These are phyloP conservation scores for Steinernema hermaphroditum DNA, from an alignment of 2,888 invertebrate genomes.

Conservation along the genomic window DNA sequence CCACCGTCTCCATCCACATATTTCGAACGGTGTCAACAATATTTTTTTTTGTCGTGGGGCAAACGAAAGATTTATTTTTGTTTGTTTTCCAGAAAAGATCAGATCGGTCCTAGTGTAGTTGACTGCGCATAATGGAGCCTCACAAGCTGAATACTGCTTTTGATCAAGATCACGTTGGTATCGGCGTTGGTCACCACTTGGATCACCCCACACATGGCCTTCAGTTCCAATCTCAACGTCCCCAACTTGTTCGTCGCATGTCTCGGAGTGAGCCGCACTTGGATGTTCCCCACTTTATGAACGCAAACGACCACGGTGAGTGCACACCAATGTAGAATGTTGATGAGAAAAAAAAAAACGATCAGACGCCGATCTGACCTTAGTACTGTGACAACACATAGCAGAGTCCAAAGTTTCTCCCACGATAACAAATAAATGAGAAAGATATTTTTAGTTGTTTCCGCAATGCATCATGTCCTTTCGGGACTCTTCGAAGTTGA, in stretches of 20 bases:
- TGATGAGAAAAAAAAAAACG: neutral
- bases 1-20: too few species aligned
- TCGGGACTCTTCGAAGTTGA: conserved; percentile 20
- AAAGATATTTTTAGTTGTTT: neutral
- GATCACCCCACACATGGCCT: neutral
- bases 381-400: too few species aligned
- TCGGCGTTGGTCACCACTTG: conserved; percentile 7
- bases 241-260: conserved; percentile 35
- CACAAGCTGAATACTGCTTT: neutral
- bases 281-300: conserved; percentile 39
- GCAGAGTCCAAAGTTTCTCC: neutral
- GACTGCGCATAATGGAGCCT: neutral
- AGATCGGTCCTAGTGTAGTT: neutral
- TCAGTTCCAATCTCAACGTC: conserved; percentile 22
- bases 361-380: too few species aligned
- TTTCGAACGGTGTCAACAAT: too few species aligned
- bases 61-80: too few species aligned
- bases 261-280: conserved; percentile 40
- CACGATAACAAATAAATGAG: neutral
- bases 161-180: conserved; percentile 9
- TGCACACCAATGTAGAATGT: neutral
- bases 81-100: neutral
- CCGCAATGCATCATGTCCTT: conserved; percentile 18
- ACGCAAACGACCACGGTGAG: conserved; percentile 40
- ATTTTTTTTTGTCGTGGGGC: too few species aligned